These are phyloP conservation scores for Varanus komodoensis DNA, from an alignment of 2,113 vertebrate species.

Conservation along the genomic window DNA sequence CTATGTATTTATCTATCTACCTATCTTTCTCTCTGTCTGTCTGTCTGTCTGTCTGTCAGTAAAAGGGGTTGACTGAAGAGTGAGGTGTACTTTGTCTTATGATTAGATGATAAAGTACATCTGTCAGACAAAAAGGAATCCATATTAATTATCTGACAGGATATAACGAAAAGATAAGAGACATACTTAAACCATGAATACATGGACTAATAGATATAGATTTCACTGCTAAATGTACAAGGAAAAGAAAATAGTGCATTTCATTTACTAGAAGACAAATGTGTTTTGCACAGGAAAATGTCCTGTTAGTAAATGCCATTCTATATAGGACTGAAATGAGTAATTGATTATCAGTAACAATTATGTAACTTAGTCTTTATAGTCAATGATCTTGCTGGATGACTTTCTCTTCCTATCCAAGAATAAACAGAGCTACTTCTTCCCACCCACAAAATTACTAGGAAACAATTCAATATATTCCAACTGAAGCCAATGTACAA, in stretches of 20 bases:
- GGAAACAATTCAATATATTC: background rate
- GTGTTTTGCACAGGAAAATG: constrained; percentile 36
- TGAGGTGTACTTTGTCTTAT: constrained; percentile 36
- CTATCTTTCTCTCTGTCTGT: background rate
- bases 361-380: background rate
- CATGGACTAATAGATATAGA: constrained; percentile 47
- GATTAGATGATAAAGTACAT: constrained; percentile 31
- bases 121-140: background rate
- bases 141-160: constrained; percentile 55
- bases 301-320: background rate
- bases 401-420: background rate
- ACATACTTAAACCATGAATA: constrained; percentile 54
- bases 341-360: background rate
- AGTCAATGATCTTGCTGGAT: background rate
- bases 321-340: background rate
- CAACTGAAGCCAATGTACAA: background rate
- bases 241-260: constrained; percentile 45
- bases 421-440: background rate
- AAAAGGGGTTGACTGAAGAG: constrained; percentile 5
- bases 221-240: constrained; percentile 53
- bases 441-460: too few relatives aligned
- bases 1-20: background rate
- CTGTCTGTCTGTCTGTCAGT: background rate
- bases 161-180: constrained; percentile 50
- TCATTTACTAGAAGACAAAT: constrained; percentile 48